These are phyloP conservation scores for Tethea ocularis DNA, from an alignment of 2,888 invertebrate genomes.

Conservation along the genomic window DNA sequence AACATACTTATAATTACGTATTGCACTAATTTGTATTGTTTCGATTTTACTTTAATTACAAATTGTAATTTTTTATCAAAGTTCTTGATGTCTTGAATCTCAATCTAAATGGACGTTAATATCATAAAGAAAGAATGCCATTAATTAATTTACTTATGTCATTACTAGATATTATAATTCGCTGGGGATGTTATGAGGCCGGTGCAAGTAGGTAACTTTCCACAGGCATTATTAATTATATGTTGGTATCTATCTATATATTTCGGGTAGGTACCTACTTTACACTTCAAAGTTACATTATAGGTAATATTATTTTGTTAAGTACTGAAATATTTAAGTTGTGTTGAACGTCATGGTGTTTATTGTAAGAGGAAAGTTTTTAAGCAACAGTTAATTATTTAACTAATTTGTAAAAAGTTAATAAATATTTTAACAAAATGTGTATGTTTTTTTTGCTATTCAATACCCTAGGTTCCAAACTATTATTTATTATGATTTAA, in stretches of 20 bases:
- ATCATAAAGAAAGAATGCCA: neutral
- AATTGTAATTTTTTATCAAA: neutral
- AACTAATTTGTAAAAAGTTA: conserved; percentile 74
- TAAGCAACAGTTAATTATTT: conserved; percentile 61
- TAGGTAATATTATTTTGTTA: conserved; percentile 44
- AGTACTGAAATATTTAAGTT: conserved; percentile 56
- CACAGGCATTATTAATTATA: conserved; percentile 7
- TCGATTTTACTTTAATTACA: neutral
- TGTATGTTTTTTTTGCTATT: conserved; percentile 14
- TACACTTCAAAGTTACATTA: conserved; percentile 30
- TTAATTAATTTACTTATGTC: too few relatives aligned
- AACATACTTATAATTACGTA: neutral
- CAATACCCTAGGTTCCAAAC: neutral
- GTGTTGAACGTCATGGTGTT: conserved; percentile 50
- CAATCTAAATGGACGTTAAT: neutral
- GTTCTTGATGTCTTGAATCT: neutral
- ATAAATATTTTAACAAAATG: conserved; percentile 74
- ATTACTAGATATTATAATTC: neutral
- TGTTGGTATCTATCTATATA: neutral
- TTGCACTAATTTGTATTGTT: neutral
- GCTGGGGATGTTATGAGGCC: neutral
- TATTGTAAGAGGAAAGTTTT: conserved; percentile 46
- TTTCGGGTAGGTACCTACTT: conserved; percentile 12
- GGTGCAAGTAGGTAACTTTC: conserved; percentile 38
- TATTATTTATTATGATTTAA: too few relatives aligned